phyloP scores from a whole-genome alignment of 2,113 vertebrate genomes.

The Pagrus major region DNA sequence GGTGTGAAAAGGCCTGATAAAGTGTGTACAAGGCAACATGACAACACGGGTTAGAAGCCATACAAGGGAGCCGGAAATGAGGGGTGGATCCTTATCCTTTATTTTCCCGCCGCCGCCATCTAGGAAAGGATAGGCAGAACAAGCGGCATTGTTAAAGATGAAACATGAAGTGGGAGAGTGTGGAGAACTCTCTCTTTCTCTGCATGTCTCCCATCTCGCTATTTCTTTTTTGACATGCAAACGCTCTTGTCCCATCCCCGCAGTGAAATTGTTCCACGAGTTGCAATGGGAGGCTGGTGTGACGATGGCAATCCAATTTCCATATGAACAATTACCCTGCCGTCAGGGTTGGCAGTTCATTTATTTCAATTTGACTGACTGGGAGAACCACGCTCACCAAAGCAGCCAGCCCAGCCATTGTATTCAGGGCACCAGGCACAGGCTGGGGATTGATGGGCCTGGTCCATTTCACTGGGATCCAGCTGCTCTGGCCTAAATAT shows the following conservation, averaged over 20 bases:
- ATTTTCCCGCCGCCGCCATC: constrained; percentile 36
- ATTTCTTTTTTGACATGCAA: constrained; percentile 50
- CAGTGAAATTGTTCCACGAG: constrained; percentile 68
- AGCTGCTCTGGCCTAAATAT: constrained; percentile 70
- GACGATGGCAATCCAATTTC: constrained; percentile 83
- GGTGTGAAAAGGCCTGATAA: constrained; percentile 63
- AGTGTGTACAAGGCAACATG: constrained; percentile 52
- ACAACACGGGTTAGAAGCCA: constrained; percentile 59
- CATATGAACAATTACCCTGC: constrained; percentile 85
- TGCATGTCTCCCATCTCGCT: constrained; percentile 41
- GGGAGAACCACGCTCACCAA: constrained; percentile 61
- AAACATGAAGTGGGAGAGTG: constrained; percentile 60
- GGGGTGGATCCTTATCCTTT: constrained; percentile 31
- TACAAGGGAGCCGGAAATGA: constrained; percentile 49
- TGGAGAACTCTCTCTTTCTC: constrained; percentile 49
- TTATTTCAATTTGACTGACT: constrained; percentile 86
- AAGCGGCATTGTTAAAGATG: constrained; percentile 63
- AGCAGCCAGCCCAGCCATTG: constrained; percentile 69
- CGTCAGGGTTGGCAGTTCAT: constrained; percentile 84
- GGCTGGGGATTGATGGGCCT: constrained; percentile 51
- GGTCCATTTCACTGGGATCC: constrained; percentile 53
- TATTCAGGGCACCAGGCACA: constrained; percentile 54
- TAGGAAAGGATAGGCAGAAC: constrained; percentile 27
- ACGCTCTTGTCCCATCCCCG: constrained; percentile 49
- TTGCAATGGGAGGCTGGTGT: constrained; percentile 67